These are phyloP conservation scores for Petaurus breviceps DNA, from an alignment of 2,113 vertebrate genomes.

Conservation along the genomic window DNA sequence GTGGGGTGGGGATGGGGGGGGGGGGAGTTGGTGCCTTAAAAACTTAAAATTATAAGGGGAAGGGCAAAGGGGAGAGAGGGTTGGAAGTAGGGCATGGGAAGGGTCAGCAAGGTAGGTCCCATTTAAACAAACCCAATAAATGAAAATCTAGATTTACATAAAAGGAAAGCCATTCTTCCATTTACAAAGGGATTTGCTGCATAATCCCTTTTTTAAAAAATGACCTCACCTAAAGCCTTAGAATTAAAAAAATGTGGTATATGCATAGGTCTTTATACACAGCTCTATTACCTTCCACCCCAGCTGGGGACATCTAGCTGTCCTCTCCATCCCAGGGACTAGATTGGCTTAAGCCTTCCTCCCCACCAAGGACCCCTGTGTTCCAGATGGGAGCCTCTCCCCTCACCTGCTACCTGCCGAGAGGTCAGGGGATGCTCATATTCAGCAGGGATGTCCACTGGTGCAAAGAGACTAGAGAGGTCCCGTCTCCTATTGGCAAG, in stretches of 20 bases:
- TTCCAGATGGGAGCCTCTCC: not conserved
- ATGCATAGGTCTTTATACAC: not conserved
- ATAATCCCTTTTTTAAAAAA: not conserved
- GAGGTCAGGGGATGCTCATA: slow-evolving; percentile 51
- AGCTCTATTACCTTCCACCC: not conserved
- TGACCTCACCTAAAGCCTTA: not conserved
- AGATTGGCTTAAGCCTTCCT: not conserved
- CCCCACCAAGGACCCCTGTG: not conserved
- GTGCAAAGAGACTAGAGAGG: slow-evolving; percentile 11
- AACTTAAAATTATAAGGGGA: not conserved
- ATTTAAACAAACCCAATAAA: not conserved
- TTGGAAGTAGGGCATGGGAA: not conserved
- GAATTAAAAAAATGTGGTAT: not conserved
- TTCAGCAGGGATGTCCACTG: slow-evolving; percentile 1
- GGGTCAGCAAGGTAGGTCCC: not conserved
- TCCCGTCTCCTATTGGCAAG: not conserved
- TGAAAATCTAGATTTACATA: not conserved
- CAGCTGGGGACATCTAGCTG: not conserved
- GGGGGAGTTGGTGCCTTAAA: not conserved
- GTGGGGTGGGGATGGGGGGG: not conserved
- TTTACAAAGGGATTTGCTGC: not conserved
- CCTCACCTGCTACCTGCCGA: slow-evolving; percentile 58
- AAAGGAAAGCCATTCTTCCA: not conserved
- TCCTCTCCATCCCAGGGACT: not conserved
- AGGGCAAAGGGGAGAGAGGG: not conserved